A percentile compares a stretch with the other conserved stretches of the same genome.
phyloP scores from a whole-genome alignment of 2,113 vertebrate genomes.

The Psittacula cyanocephala region DNA sequence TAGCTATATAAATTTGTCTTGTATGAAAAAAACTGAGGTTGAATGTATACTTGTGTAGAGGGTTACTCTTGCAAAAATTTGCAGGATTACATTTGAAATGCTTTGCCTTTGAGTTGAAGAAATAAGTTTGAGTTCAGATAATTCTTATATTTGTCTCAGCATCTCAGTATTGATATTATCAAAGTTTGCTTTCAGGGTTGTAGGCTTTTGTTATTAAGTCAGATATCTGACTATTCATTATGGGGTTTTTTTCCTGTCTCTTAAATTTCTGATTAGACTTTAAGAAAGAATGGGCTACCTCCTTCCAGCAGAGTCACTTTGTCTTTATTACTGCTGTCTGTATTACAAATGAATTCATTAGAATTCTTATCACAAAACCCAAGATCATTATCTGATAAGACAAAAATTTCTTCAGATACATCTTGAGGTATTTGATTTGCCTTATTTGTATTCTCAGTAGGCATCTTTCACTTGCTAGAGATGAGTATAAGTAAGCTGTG shows the following conservation, averaged over 20 bases:
- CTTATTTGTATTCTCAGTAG: conserved; percentile 53
- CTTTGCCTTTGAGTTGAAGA: neutral
- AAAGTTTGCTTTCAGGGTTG: neutral
- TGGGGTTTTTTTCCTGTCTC: fast-evolving
- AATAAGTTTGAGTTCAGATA: neutral
- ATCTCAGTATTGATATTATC: neutral
- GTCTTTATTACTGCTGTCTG: neutral
- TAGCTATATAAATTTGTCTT: neutral
- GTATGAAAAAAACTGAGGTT: neutral
- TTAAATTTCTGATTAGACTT: conserved; percentile 24
- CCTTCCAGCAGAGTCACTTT: neutral
- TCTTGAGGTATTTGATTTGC: conserved; percentile 46
- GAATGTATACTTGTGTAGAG: neutral
- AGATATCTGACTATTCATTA: neutral
- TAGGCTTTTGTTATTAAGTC: neutral
- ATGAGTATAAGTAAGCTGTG: neutral
- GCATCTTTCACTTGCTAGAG: neutral
- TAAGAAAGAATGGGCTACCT: neutral
- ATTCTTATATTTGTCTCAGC: neutral
- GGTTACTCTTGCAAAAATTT: neutral
- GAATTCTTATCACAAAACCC: conserved; percentile 12
- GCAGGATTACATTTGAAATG: neutral
- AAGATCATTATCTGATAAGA: conserved; percentile 59
- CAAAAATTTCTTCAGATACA: conserved; percentile 37
- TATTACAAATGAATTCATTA: conserved; percentile 41